Evolutionary conservation across 2,797 vertebrate genomes (phyloP), one percentile per base, ranked within the genome.

Genomic region (Carapus acus): DNA sequence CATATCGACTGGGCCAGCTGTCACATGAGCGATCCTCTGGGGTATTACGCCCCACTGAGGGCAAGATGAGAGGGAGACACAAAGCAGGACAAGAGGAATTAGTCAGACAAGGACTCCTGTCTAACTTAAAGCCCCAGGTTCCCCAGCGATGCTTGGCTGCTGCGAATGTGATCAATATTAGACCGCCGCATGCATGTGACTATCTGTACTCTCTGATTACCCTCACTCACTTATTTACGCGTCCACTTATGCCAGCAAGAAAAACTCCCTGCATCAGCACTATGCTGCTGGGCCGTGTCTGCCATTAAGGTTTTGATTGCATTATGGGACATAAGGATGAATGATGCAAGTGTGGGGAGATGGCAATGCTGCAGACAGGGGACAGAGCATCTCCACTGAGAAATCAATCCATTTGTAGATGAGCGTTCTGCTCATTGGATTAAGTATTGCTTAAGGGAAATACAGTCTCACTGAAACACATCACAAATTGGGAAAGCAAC

Each of bases 241-340:
- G 79, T 77, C 62, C 71, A 82, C 73, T 82, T 74, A 80, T 79
- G 78, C 71, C 70, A 81, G 78, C 78, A 77, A 65, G 72, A 86
- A 85, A 86, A 87, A 81, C 82, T 63, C 59, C 59, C 58, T 43
- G 68, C 77, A 65, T 88, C 84, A 88, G 83, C 85, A 83, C 64
- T 71, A 72, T 74, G 71, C 78, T 39, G 29, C 74, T 20, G 67
- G 74, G 72, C 58, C 27, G 56, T 79, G 80, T 81, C 79, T 69
- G 70, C 74, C 83, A 87, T 88, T 83, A 85, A 71, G 73, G 65
- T 77, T 82, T 79, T 85, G 71, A 85, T 87, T 88, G 71, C 65
- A 80, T 88, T 87, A 87, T 78, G 78, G 79, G 77, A 79, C 76
- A 79, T 85, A 82, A 85, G 79, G 79, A 80, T 86, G 84, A 86